Percentiles rank a stretch among this genome's conserved stretches.
Evolutionary conservation across 1,140 invertebrate species (phyloP).

Genomic region (Sitophilus oryzae): DNA sequence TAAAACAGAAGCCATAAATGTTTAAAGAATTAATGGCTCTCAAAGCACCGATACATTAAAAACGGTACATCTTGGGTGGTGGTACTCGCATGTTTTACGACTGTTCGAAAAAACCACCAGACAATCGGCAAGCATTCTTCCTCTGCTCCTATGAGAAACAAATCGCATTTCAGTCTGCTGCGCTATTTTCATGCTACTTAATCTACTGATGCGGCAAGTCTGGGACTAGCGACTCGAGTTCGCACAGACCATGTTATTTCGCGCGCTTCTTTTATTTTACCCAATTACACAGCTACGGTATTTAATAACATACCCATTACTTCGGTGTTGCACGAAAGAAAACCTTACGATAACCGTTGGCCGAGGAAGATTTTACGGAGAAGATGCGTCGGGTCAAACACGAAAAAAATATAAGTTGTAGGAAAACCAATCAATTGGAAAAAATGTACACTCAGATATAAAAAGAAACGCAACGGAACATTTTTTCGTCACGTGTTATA

Average conservation of each 20-base stretch:
- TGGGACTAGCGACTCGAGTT: conserved; percentile 13
- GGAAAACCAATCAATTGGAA: no score
- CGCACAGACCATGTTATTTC: conserved; percentile 28
- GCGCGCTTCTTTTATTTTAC: conserved; percentile 28
- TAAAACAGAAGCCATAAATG: no score
- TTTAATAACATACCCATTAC: conserved; percentile 33
- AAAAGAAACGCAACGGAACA: no score
- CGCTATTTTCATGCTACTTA: conserved; percentile 15
- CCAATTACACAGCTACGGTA: conserved; percentile 30
- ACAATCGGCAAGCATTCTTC: background rate
- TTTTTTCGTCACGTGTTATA: no score
- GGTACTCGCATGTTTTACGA: background rate
- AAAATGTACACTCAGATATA: no score
- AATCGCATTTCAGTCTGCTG: conserved; percentile 5
- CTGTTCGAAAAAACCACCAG: background rate
- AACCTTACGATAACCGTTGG: no score
- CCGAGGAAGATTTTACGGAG: no score
- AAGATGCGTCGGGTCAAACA: no score
- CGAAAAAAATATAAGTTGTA: no score
- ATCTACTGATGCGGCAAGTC: conserved; percentile 15
- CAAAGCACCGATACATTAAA: background rate
- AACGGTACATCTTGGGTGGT: no score
- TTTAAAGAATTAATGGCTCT: background rate
- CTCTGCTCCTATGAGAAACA: conserved; percentile 15
- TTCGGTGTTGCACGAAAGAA: conserved; percentile 17